Base-by-base conservation (phyloP, 53 echinoderm and acorn worm genomes). In the Temnopleurus reevesii region DNA sequence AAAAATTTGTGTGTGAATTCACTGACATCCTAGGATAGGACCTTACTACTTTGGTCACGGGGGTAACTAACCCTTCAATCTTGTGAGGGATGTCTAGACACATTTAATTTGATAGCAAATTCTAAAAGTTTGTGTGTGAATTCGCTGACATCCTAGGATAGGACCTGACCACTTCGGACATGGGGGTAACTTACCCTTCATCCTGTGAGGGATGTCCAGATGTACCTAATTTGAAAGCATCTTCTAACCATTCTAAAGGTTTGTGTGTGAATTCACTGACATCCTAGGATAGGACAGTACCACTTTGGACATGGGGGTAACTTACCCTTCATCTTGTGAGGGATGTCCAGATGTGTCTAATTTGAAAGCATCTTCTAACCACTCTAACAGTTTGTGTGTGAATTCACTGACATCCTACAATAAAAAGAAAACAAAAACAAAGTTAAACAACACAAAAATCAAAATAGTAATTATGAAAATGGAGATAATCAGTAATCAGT, bases 251-350 rank as follows among this genome's bases (percentile, higher is more conserved):
- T 54, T 99, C 99, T 55, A 99, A 45, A 35, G 96, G 93, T 51
- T 99, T 99, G 53, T 99, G 96, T 0, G 99, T 99, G 38, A 99
- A 99, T 77, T 99, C 99, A 94, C 99, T 99, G 28, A 99, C 99
- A 91, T 99, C 99, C 92, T 99, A 45, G 4, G 66, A 24, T 8
- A 60, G 24, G 60, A 60, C 4, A 10, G 10, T 29, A 41, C 76
- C 43, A 76, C 38, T 76, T 17, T 7, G 44, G 44, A 17, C 18
- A 43, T n/a, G 5, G 13, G 46, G n/a, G n/a, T n/a, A n/a, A 76
- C 83, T 89, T 91, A 96, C 94, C 91, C 92, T 76, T 90, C 92
- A n/a, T 89, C 90, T 56, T 86, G 93, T 53, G 95, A 91, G 2
- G 95, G 89, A 5, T 93, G 93, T 31, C 92, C 84, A 25, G 99